Conservation (phyloP, 2,888 invertebrate genomes). For the Xestia ashworthii region DNA sequence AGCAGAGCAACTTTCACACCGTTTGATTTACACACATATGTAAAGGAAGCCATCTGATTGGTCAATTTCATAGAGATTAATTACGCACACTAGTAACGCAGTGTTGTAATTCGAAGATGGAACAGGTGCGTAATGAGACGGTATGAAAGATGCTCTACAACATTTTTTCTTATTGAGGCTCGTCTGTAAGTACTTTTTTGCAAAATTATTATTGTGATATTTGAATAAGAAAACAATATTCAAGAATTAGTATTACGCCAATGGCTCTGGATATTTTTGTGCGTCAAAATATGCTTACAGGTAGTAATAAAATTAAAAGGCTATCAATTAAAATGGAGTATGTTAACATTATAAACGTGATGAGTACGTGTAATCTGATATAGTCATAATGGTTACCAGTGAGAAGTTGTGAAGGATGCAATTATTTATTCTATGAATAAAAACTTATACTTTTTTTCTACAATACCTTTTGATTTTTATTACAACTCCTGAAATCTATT, state of each 20-base stretch:
- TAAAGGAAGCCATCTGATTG: constrained; percentile 49
- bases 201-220: constrained; percentile 60
- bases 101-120: constrained; percentile 22
- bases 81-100: not conserved
- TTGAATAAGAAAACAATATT: constrained; percentile 43
- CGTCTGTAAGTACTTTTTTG: constrained; percentile 60
- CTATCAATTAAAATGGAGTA: constrained; percentile 49
- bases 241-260: constrained; percentile 21
- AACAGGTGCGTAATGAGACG: constrained; percentile 30
- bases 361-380: constrained; percentile 62
- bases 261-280: constrained; percentile 35
- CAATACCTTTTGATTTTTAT: constrained; percentile 40
- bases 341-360: constrained; percentile 43
- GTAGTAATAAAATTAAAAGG: constrained; percentile 44
- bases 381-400: constrained; percentile 77
- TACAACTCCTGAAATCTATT: constrained; percentile 6
- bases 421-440: constrained; percentile 89
- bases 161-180: constrained; percentile 43
- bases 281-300: constrained; percentile 48
- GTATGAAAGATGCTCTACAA: constrained; percentile 53
- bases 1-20: constrained; percentile 64
- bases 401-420: constrained; percentile 68
- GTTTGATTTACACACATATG: constrained; percentile 42
- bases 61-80: constrained; percentile 24
- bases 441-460: constrained; percentile 68